These are phyloP conservation scores for Podilymbus podiceps DNA, from an alignment of 2,113 vertebrate genomes.

Conservation along the genomic window DNA sequence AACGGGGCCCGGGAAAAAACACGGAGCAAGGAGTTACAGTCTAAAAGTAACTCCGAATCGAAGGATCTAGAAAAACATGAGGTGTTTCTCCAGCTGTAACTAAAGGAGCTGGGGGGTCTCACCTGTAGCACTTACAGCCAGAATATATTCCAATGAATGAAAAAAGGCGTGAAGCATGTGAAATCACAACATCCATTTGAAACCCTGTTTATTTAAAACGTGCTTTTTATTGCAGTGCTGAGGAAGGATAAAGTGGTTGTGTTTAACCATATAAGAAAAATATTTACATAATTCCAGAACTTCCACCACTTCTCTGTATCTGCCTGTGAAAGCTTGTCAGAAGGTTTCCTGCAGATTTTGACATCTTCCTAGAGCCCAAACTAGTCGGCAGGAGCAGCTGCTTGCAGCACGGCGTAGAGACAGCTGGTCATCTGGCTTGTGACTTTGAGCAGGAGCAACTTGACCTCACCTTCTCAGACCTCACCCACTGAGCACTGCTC, in stretches of 20 bases:
- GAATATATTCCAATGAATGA: background rate
- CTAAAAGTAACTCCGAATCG: rapidly evolving
- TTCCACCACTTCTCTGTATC: background rate
- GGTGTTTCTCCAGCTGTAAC: background rate
- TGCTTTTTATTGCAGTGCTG: background rate
- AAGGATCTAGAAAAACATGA: background rate
- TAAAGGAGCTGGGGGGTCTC: background rate
- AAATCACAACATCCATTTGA: background rate
- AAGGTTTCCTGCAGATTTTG: background rate
- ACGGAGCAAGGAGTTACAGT: rapidly evolving
- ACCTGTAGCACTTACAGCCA: rapidly evolving
- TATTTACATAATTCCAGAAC: background rate
- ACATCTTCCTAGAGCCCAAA: background rate
- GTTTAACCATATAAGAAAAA: background rate
- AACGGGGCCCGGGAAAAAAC: rapidly evolving
- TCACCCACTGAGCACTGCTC: background rate
- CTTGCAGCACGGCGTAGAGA: background rate
- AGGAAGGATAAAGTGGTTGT: slow-evolving; percentile 29
- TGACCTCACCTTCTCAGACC: no score
- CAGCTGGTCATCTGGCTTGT: background rate
- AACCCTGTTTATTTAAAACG: background rate
- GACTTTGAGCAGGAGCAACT: no score
- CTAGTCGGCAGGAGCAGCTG: background rate
- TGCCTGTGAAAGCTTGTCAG: background rate
- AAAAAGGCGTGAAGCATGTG: background rate